Evolutionary conservation across 1,140 invertebrate species (phyloP), one percentile per base, ranked within the genome.

Genomic region (Sarcophaga bullata): DNA sequence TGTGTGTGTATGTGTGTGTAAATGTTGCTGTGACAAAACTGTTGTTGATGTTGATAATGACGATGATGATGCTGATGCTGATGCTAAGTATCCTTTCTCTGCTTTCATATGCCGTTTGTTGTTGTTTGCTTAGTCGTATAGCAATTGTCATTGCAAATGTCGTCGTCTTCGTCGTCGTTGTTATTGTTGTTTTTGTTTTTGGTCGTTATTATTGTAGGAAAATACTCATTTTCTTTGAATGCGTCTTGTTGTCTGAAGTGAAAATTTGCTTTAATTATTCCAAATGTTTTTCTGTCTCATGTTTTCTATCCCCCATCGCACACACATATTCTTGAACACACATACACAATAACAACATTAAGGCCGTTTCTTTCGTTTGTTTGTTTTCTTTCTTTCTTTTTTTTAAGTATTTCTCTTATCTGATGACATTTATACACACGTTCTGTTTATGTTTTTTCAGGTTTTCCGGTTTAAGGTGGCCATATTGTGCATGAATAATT

Each of bases 241-340:
- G 75, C 75, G 48, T 78, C 75, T 78, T 50, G 49, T 78, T 78
- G 75, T 78, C 75, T 78, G 75, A 78, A 78, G 75, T 78, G 75
- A 48, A 78, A 78, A 78, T 78, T 78, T 78, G 75, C 48, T 78
- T 78, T 78, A 78, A 78, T 78, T 78, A 78, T 78, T 78, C 48
- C n/a, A 50, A 52, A 52, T 48, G 48, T 78, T 78, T 78, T 68
- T 58, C 54, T n/a, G 25, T 37, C 25, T 37, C 25, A 2, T 37
- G 25, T 37, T 37, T 37, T 37, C 15, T 15, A n/a, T n/a, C 54
- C 54, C 13, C n/a, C 54, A n/a, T n/a, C 62, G 0, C 10, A 68
- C 62, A 19, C 17, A 68, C 62, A 19, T 8, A 25, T 19, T 68
- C 19, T 15, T 17, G n/a, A n/a, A 37, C 62, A 7, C 10, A 37